Percentiles rank a stretch among this genome's conserved stretches.
phyloP scores from a whole-genome alignment of 64 coral and sea anemone genomes.

The Acropora yongei region DNA sequence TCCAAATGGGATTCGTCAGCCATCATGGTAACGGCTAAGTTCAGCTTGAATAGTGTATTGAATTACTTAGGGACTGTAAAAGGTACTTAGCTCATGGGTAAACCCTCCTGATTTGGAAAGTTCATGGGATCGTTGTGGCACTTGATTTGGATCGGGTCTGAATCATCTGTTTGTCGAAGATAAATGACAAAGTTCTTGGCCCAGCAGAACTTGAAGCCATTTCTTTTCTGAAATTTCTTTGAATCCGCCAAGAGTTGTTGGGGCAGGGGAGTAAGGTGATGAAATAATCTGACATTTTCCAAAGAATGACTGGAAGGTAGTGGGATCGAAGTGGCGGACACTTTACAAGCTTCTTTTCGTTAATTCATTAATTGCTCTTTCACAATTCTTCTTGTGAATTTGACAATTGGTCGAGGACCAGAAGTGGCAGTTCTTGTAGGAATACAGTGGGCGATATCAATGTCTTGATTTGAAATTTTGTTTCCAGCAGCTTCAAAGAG shows the following conservation, averaged over 20 bases:
- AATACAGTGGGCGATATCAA: neutral
- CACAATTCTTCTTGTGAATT: too few relatives aligned
- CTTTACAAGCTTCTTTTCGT: neutral
- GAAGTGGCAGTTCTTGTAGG: neutral
- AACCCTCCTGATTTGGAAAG: neutral
- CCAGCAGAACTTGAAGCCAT: too few relatives aligned
- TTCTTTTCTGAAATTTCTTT: too few relatives aligned
- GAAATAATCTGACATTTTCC: neutral
- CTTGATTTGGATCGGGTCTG: neutral
- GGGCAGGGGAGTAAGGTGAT: too few relatives aligned
- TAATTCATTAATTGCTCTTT: slow-evolving; percentile 2
- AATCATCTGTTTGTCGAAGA: neutral
- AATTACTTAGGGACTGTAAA: neutral
- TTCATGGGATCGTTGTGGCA: neutral
- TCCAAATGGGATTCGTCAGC: too few relatives aligned
- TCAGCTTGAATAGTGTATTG: too few relatives aligned
- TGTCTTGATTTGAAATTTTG: neutral
- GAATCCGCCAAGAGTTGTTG: too few relatives aligned
- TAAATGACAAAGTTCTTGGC: neutral
- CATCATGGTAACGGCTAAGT: too few relatives aligned
- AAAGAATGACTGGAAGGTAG: neutral
- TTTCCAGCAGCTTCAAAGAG: too few relatives aligned
- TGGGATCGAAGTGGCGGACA: neutral
- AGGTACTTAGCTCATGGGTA: neutral
- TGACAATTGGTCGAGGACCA: neutral